Percentiles rank a stretch among this genome's conserved stretches.
These are phyloP conservation scores for Acrocephalus arundinaceus DNA, from an alignment of 2,113 vertebrate species.

Conservation along the genomic window DNA sequence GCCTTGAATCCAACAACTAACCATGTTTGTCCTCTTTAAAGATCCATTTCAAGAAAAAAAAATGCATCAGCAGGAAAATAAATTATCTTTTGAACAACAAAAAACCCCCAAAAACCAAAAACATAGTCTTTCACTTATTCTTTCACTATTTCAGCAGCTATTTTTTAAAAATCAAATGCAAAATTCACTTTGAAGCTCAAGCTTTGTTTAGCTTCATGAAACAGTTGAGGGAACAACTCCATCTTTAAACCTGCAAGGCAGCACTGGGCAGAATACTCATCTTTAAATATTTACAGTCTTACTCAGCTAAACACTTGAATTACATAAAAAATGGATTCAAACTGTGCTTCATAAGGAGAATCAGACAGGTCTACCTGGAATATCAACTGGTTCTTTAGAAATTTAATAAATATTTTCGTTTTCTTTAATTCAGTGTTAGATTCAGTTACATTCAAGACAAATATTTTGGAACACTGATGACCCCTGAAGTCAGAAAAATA, in stretches of 20 bases:
- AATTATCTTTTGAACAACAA: background rate
- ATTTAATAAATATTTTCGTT: background rate
- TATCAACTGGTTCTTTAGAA: background rate
- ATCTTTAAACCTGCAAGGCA: background rate
- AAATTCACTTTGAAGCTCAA: background rate
- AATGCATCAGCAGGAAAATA: background rate
- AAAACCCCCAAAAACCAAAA: too few species aligned
- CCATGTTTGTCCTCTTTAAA: background rate
- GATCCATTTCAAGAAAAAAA: background rate
- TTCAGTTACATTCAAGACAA: background rate
- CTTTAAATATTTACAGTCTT: background rate
- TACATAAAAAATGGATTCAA: background rate
- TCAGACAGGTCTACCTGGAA: background rate
- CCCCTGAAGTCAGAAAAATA: background rate
- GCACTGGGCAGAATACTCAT: background rate
- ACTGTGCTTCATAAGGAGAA: background rate
- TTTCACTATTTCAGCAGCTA: background rate
- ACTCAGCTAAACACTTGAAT: background rate
- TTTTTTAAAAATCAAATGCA: background rate
- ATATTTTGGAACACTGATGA: background rate
- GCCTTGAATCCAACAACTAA: background rate
- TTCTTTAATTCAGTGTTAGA: background rate
- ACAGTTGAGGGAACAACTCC: background rate
- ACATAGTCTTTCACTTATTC: background rate
- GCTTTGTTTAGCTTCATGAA: background rate